Base-by-base conservation (phyloP, 2,888 invertebrate species). In the Balanococcus diminutus region DNA sequence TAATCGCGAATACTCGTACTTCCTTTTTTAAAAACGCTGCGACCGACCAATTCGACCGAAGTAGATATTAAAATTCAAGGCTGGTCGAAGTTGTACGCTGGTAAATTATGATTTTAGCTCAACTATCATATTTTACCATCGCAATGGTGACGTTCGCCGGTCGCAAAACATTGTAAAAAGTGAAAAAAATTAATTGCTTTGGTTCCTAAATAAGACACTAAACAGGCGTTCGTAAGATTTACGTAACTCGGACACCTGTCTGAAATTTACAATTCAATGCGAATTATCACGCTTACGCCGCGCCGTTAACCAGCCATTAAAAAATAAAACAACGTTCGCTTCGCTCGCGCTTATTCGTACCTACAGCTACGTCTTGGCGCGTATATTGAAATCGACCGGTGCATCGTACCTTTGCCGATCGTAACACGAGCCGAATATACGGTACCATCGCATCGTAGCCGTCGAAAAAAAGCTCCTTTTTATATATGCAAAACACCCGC, bases 11-110 rank as follows among this genome's bases (percentile, higher is more conserved):
- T n/a, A 28, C 5, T 14, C n/a, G 8, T 14, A 75, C 32, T 51
- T 51, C 51, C 51, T 51, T 51, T 51, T 51, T n/a, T n/a, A n/a
- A n/a, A n/a, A n/a, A n/a, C n/a, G n/a, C n/a, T n/a, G n/a, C n/a
- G n/a, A n/a, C n/a, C n/a, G 36, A 36, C 36, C 36, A 36, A 36
- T 36, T 36, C 36, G 5, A 36, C 36, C n/a, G n/a, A n/a, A n/a
- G 36, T 42, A 51, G 32, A 32, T 75, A 75, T 75, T 75, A 75
- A 75, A 75, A 75, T 75, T 75, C 75, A 75, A 75, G 75, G 75
- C 31, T 75, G 51, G 51, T 4, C 51, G 19, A 51, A 19, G 19
- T 51, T 19, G 51, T 51, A 51, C 51, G 3, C n/a, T n/a, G n/a
- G 51, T 51, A 51, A 51, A 51, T 51, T 51, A 51, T 51, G 51